Conservation (phyloP, 2,797 vertebrate genomes). For the Vireo griseus region DNA sequence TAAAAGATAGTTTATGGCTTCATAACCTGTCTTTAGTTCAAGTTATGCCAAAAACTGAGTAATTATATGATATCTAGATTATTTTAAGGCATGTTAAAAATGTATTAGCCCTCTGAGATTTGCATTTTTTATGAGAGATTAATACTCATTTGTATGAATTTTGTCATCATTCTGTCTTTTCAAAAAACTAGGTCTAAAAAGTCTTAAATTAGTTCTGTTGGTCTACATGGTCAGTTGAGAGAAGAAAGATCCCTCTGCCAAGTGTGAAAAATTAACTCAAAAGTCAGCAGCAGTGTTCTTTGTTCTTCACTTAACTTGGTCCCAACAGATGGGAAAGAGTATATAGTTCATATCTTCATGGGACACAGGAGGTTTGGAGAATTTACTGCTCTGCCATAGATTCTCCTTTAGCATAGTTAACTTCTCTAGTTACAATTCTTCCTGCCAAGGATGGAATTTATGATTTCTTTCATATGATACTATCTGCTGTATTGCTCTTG, state of each 20-base stretch:
- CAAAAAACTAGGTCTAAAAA: neutral
- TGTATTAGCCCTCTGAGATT: neutral
- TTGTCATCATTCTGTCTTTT: neutral
- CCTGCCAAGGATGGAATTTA: neutral
- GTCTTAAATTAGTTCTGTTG: neutral
- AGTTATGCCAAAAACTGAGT: neutral
- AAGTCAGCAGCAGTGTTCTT: neutral
- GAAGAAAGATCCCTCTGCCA: neutral
- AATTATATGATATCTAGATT: neutral
- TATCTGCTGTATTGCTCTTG: neutral
- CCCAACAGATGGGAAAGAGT: neutral
- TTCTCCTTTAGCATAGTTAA: neutral
- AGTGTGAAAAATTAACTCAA: neutral
- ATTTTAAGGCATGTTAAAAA: neutral
- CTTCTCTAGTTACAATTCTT: neutral
- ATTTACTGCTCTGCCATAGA: neutral
- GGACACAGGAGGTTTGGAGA: neutral
- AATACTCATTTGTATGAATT: neutral
- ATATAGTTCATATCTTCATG: neutral
- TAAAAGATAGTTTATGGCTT: neutral
- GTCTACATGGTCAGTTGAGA: neutral
- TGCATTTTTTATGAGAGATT: slow-evolving; percentile 7
- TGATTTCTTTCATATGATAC: neutral
- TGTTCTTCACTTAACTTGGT: neutral
- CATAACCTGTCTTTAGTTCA: neutral